Evolutionary conservation across 2,888 invertebrate genomes (phyloP).

Genomic region (Idaea aversata): DNA sequence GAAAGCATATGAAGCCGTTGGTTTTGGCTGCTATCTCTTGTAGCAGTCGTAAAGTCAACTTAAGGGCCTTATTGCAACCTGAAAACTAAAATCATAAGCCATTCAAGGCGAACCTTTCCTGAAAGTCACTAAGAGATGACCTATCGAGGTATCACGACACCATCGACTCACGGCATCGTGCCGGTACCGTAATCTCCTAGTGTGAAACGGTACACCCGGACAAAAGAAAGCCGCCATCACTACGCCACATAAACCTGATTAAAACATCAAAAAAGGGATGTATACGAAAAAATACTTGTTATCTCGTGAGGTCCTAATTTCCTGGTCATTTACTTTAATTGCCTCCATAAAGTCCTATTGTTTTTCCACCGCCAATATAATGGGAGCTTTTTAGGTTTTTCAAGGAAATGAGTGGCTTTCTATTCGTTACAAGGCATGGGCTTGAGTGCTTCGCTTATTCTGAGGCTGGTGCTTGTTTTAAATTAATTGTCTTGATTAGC

Average conservation of each 20-base stretch:
- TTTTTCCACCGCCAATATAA: slow-evolving; percentile 16
- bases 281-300: slow-evolving; percentile 5
- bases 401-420: slow-evolving; percentile 21
- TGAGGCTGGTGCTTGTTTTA: slow-evolving; percentile 1
- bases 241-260: slow-evolving; percentile 15
- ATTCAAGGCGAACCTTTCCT: too few relatives aligned
- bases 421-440: slow-evolving; percentile 1
- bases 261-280: slow-evolving; percentile 6
- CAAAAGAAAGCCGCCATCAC: neutral
- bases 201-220: neutral
- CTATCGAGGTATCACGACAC: neutral
- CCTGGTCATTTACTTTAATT: slow-evolving; percentile 37
- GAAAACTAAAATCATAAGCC: too few relatives aligned
- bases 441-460: slow-evolving; percentile 1
- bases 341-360: slow-evolving; percentile 31
- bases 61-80: too few relatives aligned
- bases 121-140: too few relatives aligned
- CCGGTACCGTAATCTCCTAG: neutral
- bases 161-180: neutral
- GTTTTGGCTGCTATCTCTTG: too few relatives aligned
- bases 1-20: too few relatives aligned
- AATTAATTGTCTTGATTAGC: slow-evolving; percentile 1
- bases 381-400: slow-evolving; percentile 15
- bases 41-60: too few relatives aligned
- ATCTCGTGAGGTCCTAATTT: slow-evolving; percentile 27